These are phyloP conservation scores for Eupithecia dodoneata DNA, from an alignment of 2,888 invertebrate genomes.

Conservation along the genomic window DNA sequence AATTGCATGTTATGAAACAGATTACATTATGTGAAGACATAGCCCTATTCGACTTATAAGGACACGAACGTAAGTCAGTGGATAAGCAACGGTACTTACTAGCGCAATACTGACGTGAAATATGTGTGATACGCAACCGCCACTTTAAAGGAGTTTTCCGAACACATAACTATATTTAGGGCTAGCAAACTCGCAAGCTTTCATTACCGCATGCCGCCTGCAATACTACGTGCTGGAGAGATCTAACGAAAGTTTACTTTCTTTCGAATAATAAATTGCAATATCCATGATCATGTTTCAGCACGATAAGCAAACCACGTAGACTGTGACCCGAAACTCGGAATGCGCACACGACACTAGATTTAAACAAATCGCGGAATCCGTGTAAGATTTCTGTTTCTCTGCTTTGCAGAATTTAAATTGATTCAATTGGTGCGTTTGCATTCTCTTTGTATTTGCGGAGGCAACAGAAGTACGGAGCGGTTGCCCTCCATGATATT, in stretches of 20 bases:
- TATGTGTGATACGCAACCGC: constrained; percentile 53
- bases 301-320: constrained; percentile 68
- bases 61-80: constrained; percentile 46
- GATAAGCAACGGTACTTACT: constrained; percentile 44
- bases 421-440: constrained; percentile 18
- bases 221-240: constrained; percentile 47
- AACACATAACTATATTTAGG: constrained; percentile 55
- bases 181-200: constrained; percentile 51
- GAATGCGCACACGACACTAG: constrained; percentile 53
- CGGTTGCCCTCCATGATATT: constrained; percentile 24
- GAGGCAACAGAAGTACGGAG: constrained; percentile 26
- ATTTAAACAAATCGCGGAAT: constrained; percentile 61
- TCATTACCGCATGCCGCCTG: constrained; percentile 63
- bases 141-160: constrained; percentile 57
- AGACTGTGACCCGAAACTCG: constrained; percentile 59
- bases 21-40: constrained; percentile 21
- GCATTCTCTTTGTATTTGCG: constrained; percentile 26
- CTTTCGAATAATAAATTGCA: constrained; percentile 58
- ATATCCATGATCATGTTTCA: constrained; percentile 54
- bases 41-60: constrained; percentile 55
- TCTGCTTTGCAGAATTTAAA: constrained; percentile 51
- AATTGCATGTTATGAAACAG: constrained; percentile 22
- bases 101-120: constrained; percentile 51
- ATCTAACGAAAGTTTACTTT: constrained; percentile 61
- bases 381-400: constrained; percentile 64